Evolutionary conservation across 2,888 invertebrate species (phyloP).

Genomic region (Callosobruchus maculatus): DNA sequence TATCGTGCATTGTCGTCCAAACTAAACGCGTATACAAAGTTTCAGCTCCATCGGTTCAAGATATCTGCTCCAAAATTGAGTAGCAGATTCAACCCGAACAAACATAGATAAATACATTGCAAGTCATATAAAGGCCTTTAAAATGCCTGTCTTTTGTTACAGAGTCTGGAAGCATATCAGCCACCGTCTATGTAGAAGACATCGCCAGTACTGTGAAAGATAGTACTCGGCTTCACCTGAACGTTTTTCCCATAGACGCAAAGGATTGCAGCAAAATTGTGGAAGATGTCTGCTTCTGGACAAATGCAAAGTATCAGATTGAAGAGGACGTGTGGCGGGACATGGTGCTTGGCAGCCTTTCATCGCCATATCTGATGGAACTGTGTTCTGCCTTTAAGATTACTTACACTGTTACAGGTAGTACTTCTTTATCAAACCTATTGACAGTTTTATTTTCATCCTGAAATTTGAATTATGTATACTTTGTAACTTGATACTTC

Average conservation of each 20-base stretch:
- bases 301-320: conserved; percentile 36
- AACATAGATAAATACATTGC: too few relatives aligned
- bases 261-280: conserved; percentile 39
- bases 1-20: too few relatives aligned
- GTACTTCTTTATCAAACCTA: neutral
- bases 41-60: too few relatives aligned
- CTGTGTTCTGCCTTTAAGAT: conserved; percentile 53
- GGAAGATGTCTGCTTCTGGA: conserved; percentile 43
- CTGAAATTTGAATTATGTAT: too few relatives aligned
- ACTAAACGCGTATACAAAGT: too few relatives aligned
- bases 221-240: conserved; percentile 29
- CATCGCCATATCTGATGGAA: conserved; percentile 38
- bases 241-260: conserved; percentile 26
- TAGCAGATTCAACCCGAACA: too few relatives aligned
- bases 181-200: conserved; percentile 32
- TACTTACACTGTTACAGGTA: conserved; percentile 50
- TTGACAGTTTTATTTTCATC: too few relatives aligned
- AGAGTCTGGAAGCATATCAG: conserved; percentile 23
- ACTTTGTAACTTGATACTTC: too few relatives aligned
- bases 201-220: conserved; percentile 21
- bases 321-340: conserved; percentile 32
- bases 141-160: conserved; percentile 12
- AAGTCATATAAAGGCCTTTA: too few relatives aligned
- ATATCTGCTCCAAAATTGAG: too few relatives aligned
- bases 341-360: conserved; percentile 35